Conservation (phyloP, 2,888 invertebrate species). For the Hololepta plana region DNA sequence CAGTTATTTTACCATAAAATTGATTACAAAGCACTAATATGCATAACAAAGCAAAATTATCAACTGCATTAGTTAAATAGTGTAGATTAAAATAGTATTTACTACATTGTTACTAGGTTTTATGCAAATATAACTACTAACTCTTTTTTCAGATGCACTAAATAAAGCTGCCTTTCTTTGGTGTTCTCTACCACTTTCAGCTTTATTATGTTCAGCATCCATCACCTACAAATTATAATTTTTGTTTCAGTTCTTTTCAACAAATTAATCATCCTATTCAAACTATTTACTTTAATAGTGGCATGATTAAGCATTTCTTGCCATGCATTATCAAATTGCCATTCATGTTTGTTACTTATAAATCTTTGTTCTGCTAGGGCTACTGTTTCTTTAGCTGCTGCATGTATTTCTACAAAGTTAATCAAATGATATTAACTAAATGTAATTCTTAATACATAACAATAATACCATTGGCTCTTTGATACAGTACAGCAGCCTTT, state of each 20-base stretch:
- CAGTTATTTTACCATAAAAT: too few relatives aligned
- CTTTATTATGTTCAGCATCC: constrained; percentile 83
- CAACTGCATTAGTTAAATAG: too few relatives aligned
- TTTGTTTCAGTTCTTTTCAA: constrained; percentile 1
- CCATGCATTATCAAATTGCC: constrained; percentile 92
- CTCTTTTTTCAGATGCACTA: constrained; percentile 63
- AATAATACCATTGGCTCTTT: constrained; percentile 60
- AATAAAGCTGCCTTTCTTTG: constrained; percentile 63
- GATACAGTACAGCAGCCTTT: constrained; percentile 76
- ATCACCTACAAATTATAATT: constrained; percentile 44
- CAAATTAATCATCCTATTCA: constrained; percentile 1
- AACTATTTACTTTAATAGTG: constrained; percentile 56
- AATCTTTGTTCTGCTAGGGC: constrained; percentile 75
- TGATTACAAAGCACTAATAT: too few relatives aligned
- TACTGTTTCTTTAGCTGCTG: constrained; percentile 87
- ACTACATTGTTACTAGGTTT: too few relatives aligned
- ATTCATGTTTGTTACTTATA: constrained; percentile 53
- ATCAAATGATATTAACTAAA: not conserved
- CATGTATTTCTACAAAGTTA: constrained; percentile 52
- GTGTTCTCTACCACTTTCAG: constrained; percentile 77
- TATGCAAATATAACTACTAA: constrained; percentile 20
- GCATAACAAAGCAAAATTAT: too few relatives aligned
- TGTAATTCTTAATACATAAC: not conserved
- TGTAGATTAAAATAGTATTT: too few relatives aligned
- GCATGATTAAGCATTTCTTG: constrained; percentile 95